phyloP scores from a whole-genome alignment of 2,888 invertebrate species.

The Ephialtes manifestator region DNA sequence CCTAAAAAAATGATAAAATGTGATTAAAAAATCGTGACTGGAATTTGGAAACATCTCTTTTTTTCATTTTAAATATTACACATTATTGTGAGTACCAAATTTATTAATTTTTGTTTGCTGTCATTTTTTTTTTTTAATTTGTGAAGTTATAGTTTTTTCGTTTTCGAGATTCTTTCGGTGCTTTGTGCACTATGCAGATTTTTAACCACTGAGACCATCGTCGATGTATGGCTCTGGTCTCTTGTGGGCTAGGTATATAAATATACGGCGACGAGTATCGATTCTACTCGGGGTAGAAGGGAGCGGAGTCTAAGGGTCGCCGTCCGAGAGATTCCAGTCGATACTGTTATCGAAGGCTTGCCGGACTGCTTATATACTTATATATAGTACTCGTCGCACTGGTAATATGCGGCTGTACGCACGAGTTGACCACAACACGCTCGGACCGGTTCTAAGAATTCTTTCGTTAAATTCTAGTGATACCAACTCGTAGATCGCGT shows the following conservation, averaged over 20 bases:
- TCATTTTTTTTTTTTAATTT: neutral
- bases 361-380: slow-evolving; percentile 5
- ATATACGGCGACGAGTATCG: slow-evolving; percentile 77
- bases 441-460: slow-evolving; percentile 25
- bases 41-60: neutral
- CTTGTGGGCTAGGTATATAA: slow-evolving; percentile 69
- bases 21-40: slow-evolving; percentile 20
- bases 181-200: neutral
- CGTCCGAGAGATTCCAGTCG: slow-evolving; percentile 74
- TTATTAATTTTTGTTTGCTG: neutral
- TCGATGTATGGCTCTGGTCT: neutral
- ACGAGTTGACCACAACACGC: slow-evolving; percentile 3
- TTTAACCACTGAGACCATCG: slow-evolving; percentile 14
- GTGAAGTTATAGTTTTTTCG: neutral
- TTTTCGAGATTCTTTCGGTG: neutral
- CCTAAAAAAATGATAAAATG: slow-evolving; percentile 21
- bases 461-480: slow-evolving; percentile 1
- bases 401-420: neutral
- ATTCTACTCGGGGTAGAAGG: slow-evolving; percentile 71
- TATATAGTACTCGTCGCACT: slow-evolving; percentile 12
- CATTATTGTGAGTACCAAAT: slow-evolving; percentile 14
- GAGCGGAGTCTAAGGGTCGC: slow-evolving; percentile 75
- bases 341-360: slow-evolving; percentile 73
- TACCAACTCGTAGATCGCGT: neutral
- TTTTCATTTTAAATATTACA: neutral